These are phyloP conservation scores for Mactra quadrangularis DNA, from an alignment of 1,140 invertebrate genomes.

Conservation along the genomic window DNA sequence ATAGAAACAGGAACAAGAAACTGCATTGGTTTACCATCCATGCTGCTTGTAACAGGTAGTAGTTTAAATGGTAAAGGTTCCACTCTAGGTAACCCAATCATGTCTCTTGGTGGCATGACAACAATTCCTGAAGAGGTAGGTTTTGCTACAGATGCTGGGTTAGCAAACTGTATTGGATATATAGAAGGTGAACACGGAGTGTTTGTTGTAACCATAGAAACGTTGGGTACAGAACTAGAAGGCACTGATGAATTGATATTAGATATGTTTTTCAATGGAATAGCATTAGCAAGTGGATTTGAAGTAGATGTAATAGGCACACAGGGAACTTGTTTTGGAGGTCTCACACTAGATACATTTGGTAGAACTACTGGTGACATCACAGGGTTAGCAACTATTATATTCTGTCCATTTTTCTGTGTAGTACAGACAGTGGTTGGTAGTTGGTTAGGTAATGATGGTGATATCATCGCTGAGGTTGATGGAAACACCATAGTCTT, in stretches of 20 bases:
- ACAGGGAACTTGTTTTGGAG: background rate
- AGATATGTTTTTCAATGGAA: constrained; percentile 37
- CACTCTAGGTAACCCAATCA: constrained; percentile 25
- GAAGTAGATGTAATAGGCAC: background rate
- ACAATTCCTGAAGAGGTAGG: background rate
- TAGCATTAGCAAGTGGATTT: background rate
- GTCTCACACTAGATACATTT: background rate
- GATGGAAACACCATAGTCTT: constrained; percentile 11
- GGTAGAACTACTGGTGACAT: background rate
- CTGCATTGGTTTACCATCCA: background rate
- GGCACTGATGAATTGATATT: background rate
- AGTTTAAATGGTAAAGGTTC: background rate
- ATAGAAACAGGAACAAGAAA: constrained; percentile 13
- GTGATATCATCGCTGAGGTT: background rate
- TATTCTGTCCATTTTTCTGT: background rate
- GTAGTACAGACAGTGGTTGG: background rate
- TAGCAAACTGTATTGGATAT: constrained; percentile 15
- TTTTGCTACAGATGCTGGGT: no score
- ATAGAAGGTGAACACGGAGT: background rate
- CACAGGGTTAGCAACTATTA: background rate
- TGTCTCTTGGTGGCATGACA: background rate
- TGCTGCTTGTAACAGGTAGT: background rate
- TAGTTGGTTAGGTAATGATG: background rate
- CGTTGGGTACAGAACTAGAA: background rate
- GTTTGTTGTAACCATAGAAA: background rate